Conservation (phyloP, 1,140 invertebrate species). For the Plutomurus gul region DNA sequence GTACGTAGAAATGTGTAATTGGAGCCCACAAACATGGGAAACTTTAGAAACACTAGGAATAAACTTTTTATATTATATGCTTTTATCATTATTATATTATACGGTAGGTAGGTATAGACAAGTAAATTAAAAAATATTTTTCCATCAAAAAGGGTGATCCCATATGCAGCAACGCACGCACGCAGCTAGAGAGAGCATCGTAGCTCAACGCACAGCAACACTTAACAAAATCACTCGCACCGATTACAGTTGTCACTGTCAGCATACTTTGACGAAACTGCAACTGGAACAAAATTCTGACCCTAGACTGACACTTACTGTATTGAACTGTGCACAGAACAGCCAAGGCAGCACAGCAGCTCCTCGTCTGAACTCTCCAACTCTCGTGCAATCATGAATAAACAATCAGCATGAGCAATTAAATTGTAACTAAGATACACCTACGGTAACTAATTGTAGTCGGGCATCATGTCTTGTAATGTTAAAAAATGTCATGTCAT, state of each 20-base stretch:
- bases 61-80: too few species aligned
- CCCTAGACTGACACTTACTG: neutral
- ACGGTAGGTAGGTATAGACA: too few species aligned
- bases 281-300: slow-evolving; percentile 26
- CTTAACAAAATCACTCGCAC: neutral
- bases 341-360: slow-evolving; percentile 23
- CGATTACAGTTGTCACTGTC: slow-evolving; percentile 2
- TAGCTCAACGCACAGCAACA: neutral
- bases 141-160: slow-evolving; percentile 9
- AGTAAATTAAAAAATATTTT: neutral
- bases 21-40: too few species aligned
- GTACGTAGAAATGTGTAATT: too few species aligned
- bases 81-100: neutral
- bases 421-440: neutral
- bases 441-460: neutral
- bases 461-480: neutral
- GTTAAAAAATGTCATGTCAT: neutral
- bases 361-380: slow-evolving; percentile 24
- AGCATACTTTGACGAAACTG: neutral
- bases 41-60: too few species aligned
- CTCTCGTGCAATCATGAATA: slow-evolving; percentile 26
- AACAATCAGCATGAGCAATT: slow-evolving; percentile 22
- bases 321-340: slow-evolving; percentile 17
- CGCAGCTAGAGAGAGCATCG: neutral
- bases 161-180: slow-evolving; percentile 1